Evolutionary conservation across 1,140 invertebrate species (phyloP).

Genomic region (Trypoxylus dichotomus): DNA sequence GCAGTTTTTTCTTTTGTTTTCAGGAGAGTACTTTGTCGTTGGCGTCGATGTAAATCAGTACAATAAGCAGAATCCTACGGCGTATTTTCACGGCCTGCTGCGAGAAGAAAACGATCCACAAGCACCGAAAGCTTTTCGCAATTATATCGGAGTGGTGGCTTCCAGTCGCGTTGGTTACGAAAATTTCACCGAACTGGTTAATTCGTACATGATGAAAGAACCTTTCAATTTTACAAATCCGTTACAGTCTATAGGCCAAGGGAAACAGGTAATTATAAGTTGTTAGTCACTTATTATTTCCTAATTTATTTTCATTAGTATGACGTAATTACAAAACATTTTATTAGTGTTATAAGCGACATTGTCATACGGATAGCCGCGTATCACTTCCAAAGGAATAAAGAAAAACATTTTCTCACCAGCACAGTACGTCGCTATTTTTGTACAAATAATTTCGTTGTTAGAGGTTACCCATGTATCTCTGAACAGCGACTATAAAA

Average conservation of each 20-base stretch:
- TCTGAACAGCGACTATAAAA: no score
- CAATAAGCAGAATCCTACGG: slow-evolving; percentile 70
- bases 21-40: slow-evolving; percentile 87
- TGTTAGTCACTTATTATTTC: no score
- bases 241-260: slow-evolving; percentile 66
- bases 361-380: no score
- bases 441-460: no score
- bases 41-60: slow-evolving; percentile 90
- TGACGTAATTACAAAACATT: no score
- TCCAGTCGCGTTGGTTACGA: slow-evolving; percentile 70
- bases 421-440: no score
- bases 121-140: slow-evolving; percentile 65
- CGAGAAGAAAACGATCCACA: slow-evolving; percentile 61
- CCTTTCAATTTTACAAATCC: slow-evolving; percentile 88
- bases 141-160: slow-evolving; percentile 74
- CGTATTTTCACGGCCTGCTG: slow-evolving; percentile 75
- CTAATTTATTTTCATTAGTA: background rate
- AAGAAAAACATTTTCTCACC: no score
- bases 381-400: no score
- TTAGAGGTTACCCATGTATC: no score
- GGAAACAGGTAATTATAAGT: slow-evolving; percentile 75
- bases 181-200: slow-evolving; percentile 76
- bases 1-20: slow-evolving; percentile 28
- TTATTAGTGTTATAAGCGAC: no score
- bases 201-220: slow-evolving; percentile 74